Base-by-base conservation (phyloP, 2,888 invertebrate genomes). In the Phalangium opilio region DNA sequence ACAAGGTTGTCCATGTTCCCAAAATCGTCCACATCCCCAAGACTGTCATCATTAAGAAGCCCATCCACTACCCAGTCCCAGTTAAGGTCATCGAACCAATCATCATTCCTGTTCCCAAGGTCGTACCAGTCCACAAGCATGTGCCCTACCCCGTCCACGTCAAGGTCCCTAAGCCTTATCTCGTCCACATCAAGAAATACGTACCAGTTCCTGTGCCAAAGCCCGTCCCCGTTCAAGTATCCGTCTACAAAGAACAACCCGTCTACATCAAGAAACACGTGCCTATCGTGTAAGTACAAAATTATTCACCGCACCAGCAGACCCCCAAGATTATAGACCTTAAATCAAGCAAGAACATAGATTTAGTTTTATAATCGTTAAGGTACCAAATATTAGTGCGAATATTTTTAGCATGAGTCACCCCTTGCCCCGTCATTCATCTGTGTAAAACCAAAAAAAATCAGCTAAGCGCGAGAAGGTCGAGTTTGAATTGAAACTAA, bases 201-300 rank as follows among this genome's bases (percentile, higher is more conserved):
- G 58, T 58, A 12, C 58, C 58, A 2, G 53, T 56, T 21, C 57
- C 57, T 8, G 53, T 56, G 20, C 57, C 57, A 5, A 56, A 57
- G 32, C 55, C 57, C 11, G 55, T 57, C 3, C 58, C 56, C 17
- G 57, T 57, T 12, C 50, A 56, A 2, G 52, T 58, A 12, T 55
- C 56, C 14, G 54, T 58, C 3, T 52, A 54, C 47, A 56, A 57
- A 45, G 58, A 56, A 47, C 55, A 56, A 34, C 57, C 58, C 34
- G 47, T 57, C 33, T 48, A 52, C 45, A 56, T 58, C 19, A 57
- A 58, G 47, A 58, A 58, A 43, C 57, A 56, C 18, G 52, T 57
- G 19, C 58, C 58, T 18, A 50, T 58, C 34, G 39, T 55, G 58
- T 58, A 45, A 58, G 58, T 57, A 48, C 40, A 11, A n/a, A n/a